These are phyloP conservation scores for Ivindomyrus marchei DNA, from an alignment of 2,113 vertebrate genomes.

Conservation along the genomic window DNA sequence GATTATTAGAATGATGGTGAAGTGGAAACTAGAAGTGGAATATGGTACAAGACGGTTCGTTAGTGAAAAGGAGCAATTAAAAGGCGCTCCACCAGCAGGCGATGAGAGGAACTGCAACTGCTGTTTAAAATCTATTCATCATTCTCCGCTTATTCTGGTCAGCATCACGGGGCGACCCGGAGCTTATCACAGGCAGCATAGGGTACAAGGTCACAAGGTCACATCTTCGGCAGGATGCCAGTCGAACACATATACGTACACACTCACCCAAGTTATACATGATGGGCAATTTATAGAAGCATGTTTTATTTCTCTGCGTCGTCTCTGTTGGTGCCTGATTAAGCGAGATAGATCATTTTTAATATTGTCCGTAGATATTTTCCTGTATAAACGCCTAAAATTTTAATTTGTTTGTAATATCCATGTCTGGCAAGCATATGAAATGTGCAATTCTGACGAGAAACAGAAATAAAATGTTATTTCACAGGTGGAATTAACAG, in stretches of 20 bases:
- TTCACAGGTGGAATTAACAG: not conserved
- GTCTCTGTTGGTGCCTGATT: not conserved
- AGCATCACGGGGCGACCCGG: not conserved
- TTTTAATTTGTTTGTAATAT: not conserved
- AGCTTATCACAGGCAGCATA: not conserved
- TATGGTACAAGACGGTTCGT: not conserved
- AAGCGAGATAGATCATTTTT: not conserved
- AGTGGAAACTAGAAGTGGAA: not conserved
- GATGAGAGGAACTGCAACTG: not conserved
- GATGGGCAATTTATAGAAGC: not conserved
- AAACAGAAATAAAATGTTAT: not conserved
- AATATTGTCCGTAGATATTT: not conserved
- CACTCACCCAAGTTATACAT: not conserved
- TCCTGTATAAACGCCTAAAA: not conserved
- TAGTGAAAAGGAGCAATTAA: not conserved
- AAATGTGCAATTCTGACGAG: not conserved
- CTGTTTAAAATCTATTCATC: not conserved
- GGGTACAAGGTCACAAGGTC: not conserved
- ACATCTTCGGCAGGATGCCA: not conserved
- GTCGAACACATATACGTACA: not conserved
- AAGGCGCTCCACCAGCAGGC: not conserved
- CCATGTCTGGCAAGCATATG: not conserved
- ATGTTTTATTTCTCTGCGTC: not conserved
- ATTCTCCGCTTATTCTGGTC: not conserved
- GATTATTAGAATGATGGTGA: not conserved